Evolutionary conservation across 2,113 vertebrate genomes (phyloP).

Genomic region (Channa argus): DNA sequence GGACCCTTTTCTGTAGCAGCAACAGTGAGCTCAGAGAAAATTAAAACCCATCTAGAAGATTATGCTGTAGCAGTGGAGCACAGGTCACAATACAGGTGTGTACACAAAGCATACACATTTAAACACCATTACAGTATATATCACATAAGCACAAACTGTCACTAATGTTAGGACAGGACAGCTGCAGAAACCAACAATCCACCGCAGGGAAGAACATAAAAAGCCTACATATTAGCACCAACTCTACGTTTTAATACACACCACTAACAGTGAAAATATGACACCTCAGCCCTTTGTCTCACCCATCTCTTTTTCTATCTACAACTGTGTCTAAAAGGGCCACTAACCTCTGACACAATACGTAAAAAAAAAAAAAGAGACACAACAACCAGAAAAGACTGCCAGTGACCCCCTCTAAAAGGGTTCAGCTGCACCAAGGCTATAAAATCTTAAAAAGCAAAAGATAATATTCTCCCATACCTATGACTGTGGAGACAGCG

Average conservation of each 20-base stretch:
- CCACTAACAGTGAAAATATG: conserved; percentile 37
- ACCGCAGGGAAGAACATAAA: conserved; percentile 17
- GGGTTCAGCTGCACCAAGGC: conserved; percentile 60
- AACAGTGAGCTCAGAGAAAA: conserved; percentile 27
- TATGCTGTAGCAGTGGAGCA: conserved; percentile 31
- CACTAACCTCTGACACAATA: conserved; percentile 64
- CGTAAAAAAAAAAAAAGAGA: conserved; percentile 57
- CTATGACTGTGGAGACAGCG: conserved; percentile 45
- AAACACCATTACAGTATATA: not conserved
- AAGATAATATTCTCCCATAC: conserved; percentile 68
- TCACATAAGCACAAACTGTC: not conserved
- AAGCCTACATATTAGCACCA: conserved; percentile 19
- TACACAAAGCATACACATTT: not conserved
- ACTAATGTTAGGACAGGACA: not conserved
- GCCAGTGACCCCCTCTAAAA: conserved; percentile 70
- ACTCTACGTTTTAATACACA: conserved; percentile 13
- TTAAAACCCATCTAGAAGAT: conserved; percentile 49
- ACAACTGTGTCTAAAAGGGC: conserved; percentile 68
- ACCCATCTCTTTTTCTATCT: conserved; percentile 45
- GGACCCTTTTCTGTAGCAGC: conserved; percentile 38
- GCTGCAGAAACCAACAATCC: conserved; percentile 21
- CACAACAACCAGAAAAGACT: conserved; percentile 66
- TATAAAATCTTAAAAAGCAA: conserved; percentile 76
- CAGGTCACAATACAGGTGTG: conserved; percentile 34
- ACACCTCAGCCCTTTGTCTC: conserved; percentile 35